phyloP scores from a whole-genome alignment of 2,113 vertebrate species.

The Panthera leo region DNA sequence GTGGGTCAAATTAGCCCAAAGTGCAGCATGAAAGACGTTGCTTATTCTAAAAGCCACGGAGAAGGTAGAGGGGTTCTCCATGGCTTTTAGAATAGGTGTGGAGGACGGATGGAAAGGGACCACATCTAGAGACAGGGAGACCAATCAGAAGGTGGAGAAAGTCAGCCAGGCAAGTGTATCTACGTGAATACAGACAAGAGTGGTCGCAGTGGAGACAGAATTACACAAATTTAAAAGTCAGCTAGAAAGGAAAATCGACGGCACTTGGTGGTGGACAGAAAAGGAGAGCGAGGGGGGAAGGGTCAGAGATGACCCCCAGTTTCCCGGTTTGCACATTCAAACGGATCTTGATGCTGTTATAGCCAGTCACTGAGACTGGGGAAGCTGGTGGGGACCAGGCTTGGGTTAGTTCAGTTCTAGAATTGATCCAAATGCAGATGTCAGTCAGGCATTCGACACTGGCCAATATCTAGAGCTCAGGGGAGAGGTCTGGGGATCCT shows the following conservation, averaged over 20 bases:
- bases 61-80: not conserved
- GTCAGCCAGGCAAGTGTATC: not conserved
- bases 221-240: not conserved
- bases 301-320: not conserved
- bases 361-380: not conserved
- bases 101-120: not conserved
- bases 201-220: not conserved
- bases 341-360: not conserved
- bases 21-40: not conserved
- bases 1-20: not conserved
- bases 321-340: not conserved
- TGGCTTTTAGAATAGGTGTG: no score
- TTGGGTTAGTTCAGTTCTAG: not conserved
- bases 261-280: not conserved
- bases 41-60: not conserved
- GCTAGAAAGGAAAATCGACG: not conserved
- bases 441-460: not conserved
- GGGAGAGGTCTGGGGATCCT: not conserved
- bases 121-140: not conserved
- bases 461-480: not conserved
- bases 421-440: not conserved
- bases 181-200: not conserved
- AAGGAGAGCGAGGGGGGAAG: fast-evolving
- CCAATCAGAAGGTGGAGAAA: not conserved
- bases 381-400: not conserved